Percentiles rank a stretch among this genome's conserved stretches.
phyloP scores from a whole-genome alignment of 2,888 invertebrate species.

The Drosophila picticornis region DNA sequence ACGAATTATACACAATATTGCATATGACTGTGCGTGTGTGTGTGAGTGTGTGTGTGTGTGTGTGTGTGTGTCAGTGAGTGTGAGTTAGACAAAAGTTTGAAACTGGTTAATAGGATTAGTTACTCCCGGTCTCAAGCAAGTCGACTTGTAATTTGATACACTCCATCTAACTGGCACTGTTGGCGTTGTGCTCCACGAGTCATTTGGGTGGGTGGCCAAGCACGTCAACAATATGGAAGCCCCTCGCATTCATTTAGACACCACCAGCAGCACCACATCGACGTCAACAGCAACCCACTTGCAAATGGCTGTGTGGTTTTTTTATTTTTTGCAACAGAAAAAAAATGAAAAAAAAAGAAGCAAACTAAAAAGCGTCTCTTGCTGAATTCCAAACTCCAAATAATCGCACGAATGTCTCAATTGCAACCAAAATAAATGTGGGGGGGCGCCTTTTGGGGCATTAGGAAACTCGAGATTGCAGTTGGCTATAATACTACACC shows the following conservation, averaged over 20 bases:
- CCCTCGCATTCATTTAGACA: conserved; percentile 51
- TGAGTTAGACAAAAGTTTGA: conserved; percentile 1
- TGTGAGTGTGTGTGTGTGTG: background rate
- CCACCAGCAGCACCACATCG: conserved; percentile 5
- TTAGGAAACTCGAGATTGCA: conserved; percentile 52
- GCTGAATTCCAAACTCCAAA: conserved; percentile 58
- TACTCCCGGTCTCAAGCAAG: conserved; percentile 10
- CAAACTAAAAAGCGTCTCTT: conserved; percentile 44
- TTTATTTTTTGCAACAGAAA: background rate
- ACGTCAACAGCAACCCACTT: conserved; percentile 9
- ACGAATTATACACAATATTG: conserved; percentile 27
- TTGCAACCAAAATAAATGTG: conserved; percentile 52
- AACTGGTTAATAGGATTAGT: conserved; percentile 59
- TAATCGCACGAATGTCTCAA: conserved; percentile 63
- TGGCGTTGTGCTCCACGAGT: conserved; percentile 59
- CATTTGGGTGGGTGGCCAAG: conserved; percentile 71
- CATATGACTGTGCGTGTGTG: conserved; percentile 13
- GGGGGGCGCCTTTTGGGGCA: conserved; percentile 23
- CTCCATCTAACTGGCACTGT: conserved; percentile 67
- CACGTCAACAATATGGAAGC: conserved; percentile 61
- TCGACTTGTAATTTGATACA: conserved; percentile 67
- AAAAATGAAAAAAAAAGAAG: background rate
- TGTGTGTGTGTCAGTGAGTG: background rate
- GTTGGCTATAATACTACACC: background rate
- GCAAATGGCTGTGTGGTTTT: conserved; percentile 13